Evolutionary conservation across 1,140 invertebrate genomes (phyloP).

Genomic region (Bilobella aurantiaca): DNA sequence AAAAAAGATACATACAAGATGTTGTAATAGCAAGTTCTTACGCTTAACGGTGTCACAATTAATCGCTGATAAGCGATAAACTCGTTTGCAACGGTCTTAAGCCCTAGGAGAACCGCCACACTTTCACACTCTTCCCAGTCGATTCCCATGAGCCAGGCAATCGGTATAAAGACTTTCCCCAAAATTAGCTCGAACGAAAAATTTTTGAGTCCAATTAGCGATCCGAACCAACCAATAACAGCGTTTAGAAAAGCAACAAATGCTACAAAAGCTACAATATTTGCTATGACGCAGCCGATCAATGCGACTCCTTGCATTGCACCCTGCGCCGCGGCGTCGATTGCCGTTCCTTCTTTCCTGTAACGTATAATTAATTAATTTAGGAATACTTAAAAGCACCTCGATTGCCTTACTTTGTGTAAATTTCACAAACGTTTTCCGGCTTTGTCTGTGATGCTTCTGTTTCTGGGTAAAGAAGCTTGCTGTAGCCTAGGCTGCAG

Average conservation of each 20-base stretch:
- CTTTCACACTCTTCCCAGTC: constrained; percentile 61
- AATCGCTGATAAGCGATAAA: constrained; percentile 76
- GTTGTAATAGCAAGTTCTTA: too few relatives aligned
- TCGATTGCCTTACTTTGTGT: too few relatives aligned
- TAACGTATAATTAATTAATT: too few relatives aligned
- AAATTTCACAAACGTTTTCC: constrained; percentile 44
- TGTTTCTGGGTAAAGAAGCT: constrained; percentile 83
- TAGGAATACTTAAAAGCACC: too few relatives aligned
- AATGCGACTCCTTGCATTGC: constrained; percentile 54
- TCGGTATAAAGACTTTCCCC: constrained; percentile 72
- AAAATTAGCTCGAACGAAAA: constrained; percentile 54
- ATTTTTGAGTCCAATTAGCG: constrained; percentile 53
- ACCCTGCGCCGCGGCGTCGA: constrained; percentile 82
- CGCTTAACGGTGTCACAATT: constrained; percentile 38
- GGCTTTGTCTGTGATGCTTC: constrained; percentile 59
- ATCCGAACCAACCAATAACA: constrained; percentile 58
- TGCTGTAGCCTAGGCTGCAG: constrained; percentile 64
- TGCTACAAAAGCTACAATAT: constrained; percentile 82
- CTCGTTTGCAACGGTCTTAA: constrained; percentile 84
- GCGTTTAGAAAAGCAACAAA: constrained; percentile 73
- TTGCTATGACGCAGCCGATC: constrained; percentile 77
- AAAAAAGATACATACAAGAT: constrained; percentile 34
- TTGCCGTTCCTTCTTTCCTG: constrained; percentile 65
- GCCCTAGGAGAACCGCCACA: constrained; percentile 68
- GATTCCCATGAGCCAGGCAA: constrained; percentile 71